Evolutionary conservation across 2,888 invertebrate genomes (phyloP), one percentile per base, ranked within the genome.

Genomic region (Creontiades dilutus): DNA sequence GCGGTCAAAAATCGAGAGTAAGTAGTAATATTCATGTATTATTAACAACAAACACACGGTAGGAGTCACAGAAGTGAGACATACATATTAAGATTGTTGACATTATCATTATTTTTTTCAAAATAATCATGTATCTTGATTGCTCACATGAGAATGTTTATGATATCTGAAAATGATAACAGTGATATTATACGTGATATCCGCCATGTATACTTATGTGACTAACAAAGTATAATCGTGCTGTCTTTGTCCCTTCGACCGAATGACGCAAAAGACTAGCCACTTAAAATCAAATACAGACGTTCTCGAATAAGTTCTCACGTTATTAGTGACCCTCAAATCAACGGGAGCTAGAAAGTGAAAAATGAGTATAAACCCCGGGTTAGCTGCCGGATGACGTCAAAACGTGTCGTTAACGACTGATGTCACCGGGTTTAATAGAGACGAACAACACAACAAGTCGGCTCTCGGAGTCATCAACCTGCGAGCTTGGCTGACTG

Each of bases 341-440:
- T 16, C 13, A n/a, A n/a, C n/a, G 7, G 19, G 19, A 57, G 57
- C 57, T 5, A n/a, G 57, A 57, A n/a, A n/a, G 57, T 16, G 19
- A 57, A 57, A 57, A 57, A n/a, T 52, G 52, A 52, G 52, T 57
- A 57, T 57, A 57, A 57, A 57, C n/a, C 57, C 57, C n/a, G 57
- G 19, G 19, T 57, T 57, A 57, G 19, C 57, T 57, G 16, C n/a
- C 57, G 16, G 57, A n/a, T 68, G 68, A 68, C 68, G 68, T 68
- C 68, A 19, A 19, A 5, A 23, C 27, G 68, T 19, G 68, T 68
- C 68, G 68, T 68, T 68, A 68, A 68, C 23, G 11, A 23, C 19
- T 68, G 61, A 19, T 61, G 68, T 68, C 23, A 68, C 27, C 23
- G 68, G 68, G 5, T 27, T 12, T 23, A 23, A 68, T 11, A 68